A percentile compares a stretch with the other conserved stretches of the same genome.
These are phyloP conservation scores for Aphidius ervi DNA, from an alignment of 1,140 invertebrate species.

Conservation along the genomic window DNA sequence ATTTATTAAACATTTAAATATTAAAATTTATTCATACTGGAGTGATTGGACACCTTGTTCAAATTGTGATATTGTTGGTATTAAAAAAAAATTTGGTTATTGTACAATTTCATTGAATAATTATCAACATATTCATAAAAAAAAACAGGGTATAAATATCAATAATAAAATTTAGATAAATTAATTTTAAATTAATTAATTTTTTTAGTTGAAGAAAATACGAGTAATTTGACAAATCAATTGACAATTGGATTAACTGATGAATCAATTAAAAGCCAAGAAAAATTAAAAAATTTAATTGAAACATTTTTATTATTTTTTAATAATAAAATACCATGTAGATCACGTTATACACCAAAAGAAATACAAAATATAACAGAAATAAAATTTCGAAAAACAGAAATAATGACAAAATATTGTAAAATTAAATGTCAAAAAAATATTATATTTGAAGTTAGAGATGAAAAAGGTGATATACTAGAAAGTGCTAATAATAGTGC, in stretches of 20 bases:
- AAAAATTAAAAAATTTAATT: slow-evolving; percentile 23
- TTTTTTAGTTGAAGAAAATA: background rate
- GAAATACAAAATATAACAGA: slow-evolving; percentile 41
- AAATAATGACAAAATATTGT: slow-evolving; percentile 59
- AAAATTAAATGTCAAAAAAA: slow-evolving; percentile 55
- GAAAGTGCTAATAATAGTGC: slow-evolving; percentile 61
- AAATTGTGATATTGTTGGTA: slow-evolving; percentile 56
- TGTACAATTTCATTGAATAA: slow-evolving; percentile 50
- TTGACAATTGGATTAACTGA: background rate
- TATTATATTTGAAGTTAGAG: slow-evolving; percentile 54
- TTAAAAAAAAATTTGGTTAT: slow-evolving; percentile 54
- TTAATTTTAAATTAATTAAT: background rate
- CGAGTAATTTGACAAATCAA: slow-evolving; percentile 3
- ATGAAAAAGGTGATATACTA: slow-evolving; percentile 52
- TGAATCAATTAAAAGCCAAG: background rate
- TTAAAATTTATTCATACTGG: slow-evolving; percentile 54
- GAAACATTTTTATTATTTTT: slow-evolving; percentile 41
- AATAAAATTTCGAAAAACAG: slow-evolving; percentile 52
- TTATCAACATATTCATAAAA: background rate
- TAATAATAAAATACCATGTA: slow-evolving; percentile 59
- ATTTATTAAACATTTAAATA: slow-evolving; percentile 36
- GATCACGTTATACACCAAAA: slow-evolving; percentile 53
- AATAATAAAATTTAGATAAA: background rate
- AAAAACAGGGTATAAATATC: background rate
- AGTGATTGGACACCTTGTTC: slow-evolving; percentile 61